Percentiles rank a stretch among this genome's conserved stretches.
These are phyloP conservation scores for Phrynocephalus guinanensis DNA, from an alignment of 2,797 vertebrate genomes.

Conservation along the genomic window DNA sequence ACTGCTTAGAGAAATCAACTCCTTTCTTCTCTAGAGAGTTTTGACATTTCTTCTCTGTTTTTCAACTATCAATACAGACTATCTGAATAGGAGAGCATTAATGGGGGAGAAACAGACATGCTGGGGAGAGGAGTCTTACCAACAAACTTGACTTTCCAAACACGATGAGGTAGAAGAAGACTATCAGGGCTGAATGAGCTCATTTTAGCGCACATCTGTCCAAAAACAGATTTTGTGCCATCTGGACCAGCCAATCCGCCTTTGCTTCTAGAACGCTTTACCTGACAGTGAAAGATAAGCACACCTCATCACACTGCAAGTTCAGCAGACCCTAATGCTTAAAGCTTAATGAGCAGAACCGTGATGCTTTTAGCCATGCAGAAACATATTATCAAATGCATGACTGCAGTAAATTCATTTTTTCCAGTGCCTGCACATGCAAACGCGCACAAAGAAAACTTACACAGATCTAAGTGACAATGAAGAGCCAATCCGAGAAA, in stretches of 20 bases:
- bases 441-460: background rate
- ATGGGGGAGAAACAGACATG: background rate
- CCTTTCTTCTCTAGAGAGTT: background rate
- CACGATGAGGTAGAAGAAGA: slow-evolving; percentile 94
- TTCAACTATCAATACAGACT: background rate
- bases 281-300: slow-evolving; percentile 75
- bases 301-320: background rate
- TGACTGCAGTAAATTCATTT: background rate
- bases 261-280: slow-evolving; percentile 99
- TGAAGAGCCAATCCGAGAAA: background rate
- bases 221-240: slow-evolving; percentile 98
- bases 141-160: slow-evolving; percentile 99
- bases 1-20: background rate
- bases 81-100: background rate
- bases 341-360: background rate
- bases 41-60: background rate
- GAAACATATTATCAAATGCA: background rate
- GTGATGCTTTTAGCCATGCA: background rate
- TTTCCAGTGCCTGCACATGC: background rate
- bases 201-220: slow-evolving; percentile 99
- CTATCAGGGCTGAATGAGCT: slow-evolving; percentile 96
- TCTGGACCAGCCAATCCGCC: slow-evolving; percentile 98
- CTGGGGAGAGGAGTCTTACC: slow-evolving; percentile 78
- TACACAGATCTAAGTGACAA: background rate
- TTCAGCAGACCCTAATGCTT: background rate